Percentiles rank a stretch among this genome's conserved stretches.
Evolutionary conservation across 2,888 invertebrate genomes (phyloP).

Genomic region (Linnaemya tessellans): DNA sequence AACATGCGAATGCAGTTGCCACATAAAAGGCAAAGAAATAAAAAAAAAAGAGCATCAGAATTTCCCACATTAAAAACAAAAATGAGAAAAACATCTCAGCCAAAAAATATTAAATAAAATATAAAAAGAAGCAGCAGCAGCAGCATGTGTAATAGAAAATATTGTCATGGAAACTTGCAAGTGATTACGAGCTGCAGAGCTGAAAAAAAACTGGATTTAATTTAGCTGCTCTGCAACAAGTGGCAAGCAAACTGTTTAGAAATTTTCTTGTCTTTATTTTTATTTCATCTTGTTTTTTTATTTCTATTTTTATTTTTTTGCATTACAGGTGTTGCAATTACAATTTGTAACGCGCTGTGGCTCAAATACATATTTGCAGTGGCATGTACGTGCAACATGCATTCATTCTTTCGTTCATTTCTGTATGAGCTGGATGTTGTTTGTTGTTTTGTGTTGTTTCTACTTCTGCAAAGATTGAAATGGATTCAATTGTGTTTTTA

Average conservation of each 20-base stretch:
- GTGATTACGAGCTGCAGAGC: slow-evolving; percentile 18
- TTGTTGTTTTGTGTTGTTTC: background rate
- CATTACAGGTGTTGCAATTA: slow-evolving; percentile 69
- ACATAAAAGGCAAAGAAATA: background rate
- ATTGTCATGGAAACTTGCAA: slow-evolving; percentile 37
- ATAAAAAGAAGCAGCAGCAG: background rate
- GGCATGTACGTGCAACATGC: slow-evolving; percentile 22
- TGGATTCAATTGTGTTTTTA: slow-evolving; percentile 54
- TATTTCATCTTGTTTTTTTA: too few species aligned
- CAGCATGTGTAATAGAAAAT: slow-evolving; percentile 12
- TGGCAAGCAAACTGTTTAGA: slow-evolving; percentile 34
- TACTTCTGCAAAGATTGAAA: slow-evolving; percentile 14
- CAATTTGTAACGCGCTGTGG: slow-evolving; percentile 64
- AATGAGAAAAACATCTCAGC: background rate
- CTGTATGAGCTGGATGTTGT: slow-evolving; percentile 19
- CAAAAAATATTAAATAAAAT: background rate
- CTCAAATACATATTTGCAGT: slow-evolving; percentile 25
- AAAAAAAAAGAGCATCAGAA: slow-evolving; percentile 4
- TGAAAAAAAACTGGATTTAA: slow-evolving; percentile 1
- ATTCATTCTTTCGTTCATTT: slow-evolving; percentile 21
- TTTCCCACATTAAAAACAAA: slow-evolving; percentile 17
- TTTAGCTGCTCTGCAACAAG: slow-evolving; percentile 54
- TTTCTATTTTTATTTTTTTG: background rate
- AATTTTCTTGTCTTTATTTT: slow-evolving; percentile 12
- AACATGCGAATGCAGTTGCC: slow-evolving; percentile 13